phyloP scores from a whole-genome alignment of 1,140 invertebrate genomes.

The Bombus confusus region DNA sequence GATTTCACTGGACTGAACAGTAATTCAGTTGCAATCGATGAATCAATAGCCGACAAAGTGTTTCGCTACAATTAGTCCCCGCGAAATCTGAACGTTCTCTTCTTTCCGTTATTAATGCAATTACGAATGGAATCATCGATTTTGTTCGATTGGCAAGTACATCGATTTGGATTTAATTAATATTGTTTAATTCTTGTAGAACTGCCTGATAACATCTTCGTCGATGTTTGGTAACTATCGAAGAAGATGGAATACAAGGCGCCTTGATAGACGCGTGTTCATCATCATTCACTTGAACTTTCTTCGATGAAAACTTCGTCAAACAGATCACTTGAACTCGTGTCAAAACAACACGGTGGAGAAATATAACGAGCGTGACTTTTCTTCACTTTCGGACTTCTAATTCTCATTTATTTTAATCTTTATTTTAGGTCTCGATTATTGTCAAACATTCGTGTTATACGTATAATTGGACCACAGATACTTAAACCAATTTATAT shows the following conservation, averaged over 20 bases:
- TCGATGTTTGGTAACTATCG: neutral
- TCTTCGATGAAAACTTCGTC: too few relatives aligned
- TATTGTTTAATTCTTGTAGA: neutral
- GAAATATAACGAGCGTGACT: neutral
- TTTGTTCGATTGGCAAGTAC: neutral
- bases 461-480: neutral
- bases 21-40: neutral
- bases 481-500: neutral
- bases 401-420: too few relatives aligned
- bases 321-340: too few relatives aligned
- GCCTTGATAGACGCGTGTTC: too few relatives aligned
- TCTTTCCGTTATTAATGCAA: neutral
- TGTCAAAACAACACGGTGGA: too few relatives aligned
- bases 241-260: neutral
- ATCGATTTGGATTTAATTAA: neutral
- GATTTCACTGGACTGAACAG: neutral
- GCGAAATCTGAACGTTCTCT: too few relatives aligned
- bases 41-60: too few relatives aligned
- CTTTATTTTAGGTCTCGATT: too few relatives aligned
- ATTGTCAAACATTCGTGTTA: too few relatives aligned
- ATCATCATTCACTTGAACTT: too few relatives aligned
- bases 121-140: neutral
- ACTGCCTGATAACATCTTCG: neutral
- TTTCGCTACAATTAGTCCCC: neutral
- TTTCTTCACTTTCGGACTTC: neutral